Conservation (phyloP, 2,113 vertebrate genomes). For the Bettongia penicillata region DNA sequence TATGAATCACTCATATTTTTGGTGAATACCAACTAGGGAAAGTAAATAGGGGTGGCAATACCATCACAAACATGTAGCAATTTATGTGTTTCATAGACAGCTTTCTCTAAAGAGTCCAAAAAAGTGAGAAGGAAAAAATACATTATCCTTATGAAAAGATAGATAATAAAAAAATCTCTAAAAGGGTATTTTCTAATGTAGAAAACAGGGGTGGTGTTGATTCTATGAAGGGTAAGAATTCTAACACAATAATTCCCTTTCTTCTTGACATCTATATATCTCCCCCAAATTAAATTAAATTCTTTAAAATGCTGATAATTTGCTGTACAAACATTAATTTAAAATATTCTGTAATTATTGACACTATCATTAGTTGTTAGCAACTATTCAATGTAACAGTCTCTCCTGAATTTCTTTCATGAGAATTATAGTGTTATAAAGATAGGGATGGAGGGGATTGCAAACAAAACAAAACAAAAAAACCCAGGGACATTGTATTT, state of each 20-base stretch:
- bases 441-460: not conserved
- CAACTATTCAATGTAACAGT: slow-evolving; percentile 61
- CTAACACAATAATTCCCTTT: slow-evolving; percentile 35
- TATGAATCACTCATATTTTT: slow-evolving; percentile 48
- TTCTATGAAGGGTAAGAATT: not conserved
- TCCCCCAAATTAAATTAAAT: slow-evolving; percentile 73
- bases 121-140: slow-evolving; percentile 36
- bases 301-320: slow-evolving; percentile 80
- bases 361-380: slow-evolving; percentile 80
- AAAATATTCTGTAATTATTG: slow-evolving; percentile 78
- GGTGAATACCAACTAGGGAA: slow-evolving; percentile 67
- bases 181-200: slow-evolving; percentile 26
- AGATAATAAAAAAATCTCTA: slow-evolving; percentile 19
- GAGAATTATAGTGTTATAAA: not conserved
- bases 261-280: slow-evolving; percentile 34
- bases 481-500: slow-evolving; percentile 44
- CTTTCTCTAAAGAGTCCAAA: slow-evolving; percentile 61
- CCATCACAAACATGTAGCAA: slow-evolving; percentile 59
- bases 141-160: slow-evolving; percentile 54
- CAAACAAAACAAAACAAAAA: slow-evolving; percentile 3
- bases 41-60: slow-evolving; percentile 61
- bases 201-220: not conserved
- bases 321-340: slow-evolving; percentile 82
- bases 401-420: slow-evolving; percentile 53
- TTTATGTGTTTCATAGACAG: slow-evolving; percentile 51